These are phyloP conservation scores for Helostoma temminkii DNA, from an alignment of 2,797 vertebrate species.

Conservation along the genomic window DNA sequence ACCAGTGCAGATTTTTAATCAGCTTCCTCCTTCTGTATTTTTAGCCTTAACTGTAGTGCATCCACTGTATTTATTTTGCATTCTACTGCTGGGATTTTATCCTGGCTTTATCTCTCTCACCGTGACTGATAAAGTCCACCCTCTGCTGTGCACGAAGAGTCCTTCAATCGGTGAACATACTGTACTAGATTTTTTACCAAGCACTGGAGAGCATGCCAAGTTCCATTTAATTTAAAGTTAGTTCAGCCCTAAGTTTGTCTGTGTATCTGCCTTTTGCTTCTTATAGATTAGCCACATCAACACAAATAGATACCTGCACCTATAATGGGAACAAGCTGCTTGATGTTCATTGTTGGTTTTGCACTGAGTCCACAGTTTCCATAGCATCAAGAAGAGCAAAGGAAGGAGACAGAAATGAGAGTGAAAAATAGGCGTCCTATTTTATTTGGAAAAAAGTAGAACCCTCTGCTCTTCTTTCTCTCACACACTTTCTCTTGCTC, in stretches of 20 bases:
- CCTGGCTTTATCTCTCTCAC: slow-evolving; percentile 37
- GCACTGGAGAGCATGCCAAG: slow-evolving; percentile 17
- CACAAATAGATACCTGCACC: slow-evolving; percentile 38
- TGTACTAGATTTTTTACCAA: slow-evolving; percentile 29
- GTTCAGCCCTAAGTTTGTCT: slow-evolving; percentile 15
- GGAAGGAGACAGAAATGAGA: slow-evolving; percentile 61
- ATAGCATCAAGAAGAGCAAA: slow-evolving; percentile 67
- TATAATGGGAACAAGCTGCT: slow-evolving; percentile 52
- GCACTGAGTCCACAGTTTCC: slow-evolving; percentile 60
- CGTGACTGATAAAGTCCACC: slow-evolving; percentile 23
- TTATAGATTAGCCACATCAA: slow-evolving; percentile 24
- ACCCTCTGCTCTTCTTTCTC: slow-evolving; percentile 48
- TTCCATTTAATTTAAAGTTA: slow-evolving; percentile 14
- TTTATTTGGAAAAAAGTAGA: slow-evolving; percentile 68
- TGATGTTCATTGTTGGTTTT: slow-evolving; percentile 45
- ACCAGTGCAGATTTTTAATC: slow-evolving; percentile 13
- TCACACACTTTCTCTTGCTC: slow-evolving; percentile 24
- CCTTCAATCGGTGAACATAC: slow-evolving; percentile 31
- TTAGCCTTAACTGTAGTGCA: slow-evolving; percentile 24
- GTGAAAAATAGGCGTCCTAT: slow-evolving; percentile 80
- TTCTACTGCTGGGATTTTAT: slow-evolving; percentile 37
- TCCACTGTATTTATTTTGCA: slow-evolving; percentile 32
- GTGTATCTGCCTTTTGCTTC: slow-evolving; percentile 19
- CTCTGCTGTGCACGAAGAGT: slow-evolving; percentile 17
- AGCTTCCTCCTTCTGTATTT: slow-evolving; percentile 3